Base-by-base conservation (phyloP, 2,113 vertebrate species). In the Arothron firmamentum region DNA sequence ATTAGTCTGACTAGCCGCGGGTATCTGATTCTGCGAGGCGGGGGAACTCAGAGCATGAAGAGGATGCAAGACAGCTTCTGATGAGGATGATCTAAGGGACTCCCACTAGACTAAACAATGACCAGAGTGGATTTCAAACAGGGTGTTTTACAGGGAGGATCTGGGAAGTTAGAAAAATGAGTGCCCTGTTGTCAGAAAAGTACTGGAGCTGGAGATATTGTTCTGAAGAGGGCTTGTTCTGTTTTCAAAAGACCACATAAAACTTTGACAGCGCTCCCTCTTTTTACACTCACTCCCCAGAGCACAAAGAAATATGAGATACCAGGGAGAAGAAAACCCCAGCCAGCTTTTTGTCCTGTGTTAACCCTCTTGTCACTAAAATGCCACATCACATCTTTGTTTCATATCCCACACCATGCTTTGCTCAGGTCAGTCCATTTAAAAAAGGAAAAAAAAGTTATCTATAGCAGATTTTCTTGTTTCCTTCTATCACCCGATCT, bases 41-140 rank as follows among this genome's bases (percentile, higher is more conserved):
- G 64, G 52, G 60, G 67, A 17, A 17, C 42, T 59, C 20, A 17
- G 28, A 62, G 72, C 62, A 83, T 80, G 72, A 82, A 74, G 74
- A 65, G 70, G 72, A 72, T 59, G 41, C 47, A 49, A 68, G 61
- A 63, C 43, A 67, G 70, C 80, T 81, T 72, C 75, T 78, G 64
- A 85, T 71, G 67, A 79, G 54, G 85, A 87, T 76, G 86, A 86
- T 87, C 82, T 83, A 77, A 87, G 78, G 76, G 74, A 77, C 69
- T 63, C 80, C 80, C 52, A 69, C 78, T 74, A 89, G 86, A 91
- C 88, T 89, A 90, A 91, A 91, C 88, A 89, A 86, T 83, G 65
- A 67, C 45, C 76, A 62, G 75, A 86, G 81, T 75, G 72, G 79
- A 81, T 82, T 86, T 85, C 80, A 83, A 83, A 87, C 67, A 47